Percentiles rank a stretch among this genome's conserved stretches.
Conservation (phyloP, 2,888 invertebrate genomes). For the Drosophila recens region DNA sequence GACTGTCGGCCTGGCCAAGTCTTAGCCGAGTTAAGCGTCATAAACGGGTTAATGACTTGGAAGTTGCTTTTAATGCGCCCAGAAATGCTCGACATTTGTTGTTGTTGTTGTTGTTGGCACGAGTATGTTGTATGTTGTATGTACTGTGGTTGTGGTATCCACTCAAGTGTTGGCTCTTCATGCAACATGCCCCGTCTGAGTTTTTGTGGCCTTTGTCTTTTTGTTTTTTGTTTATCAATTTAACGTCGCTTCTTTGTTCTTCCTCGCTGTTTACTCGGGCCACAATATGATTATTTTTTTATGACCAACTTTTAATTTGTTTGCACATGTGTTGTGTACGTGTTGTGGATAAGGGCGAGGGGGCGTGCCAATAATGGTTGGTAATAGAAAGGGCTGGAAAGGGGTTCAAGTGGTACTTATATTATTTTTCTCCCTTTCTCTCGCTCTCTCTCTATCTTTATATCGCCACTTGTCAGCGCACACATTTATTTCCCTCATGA, state of each 20-base stretch:
- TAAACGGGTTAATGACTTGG: slow-evolving; percentile 83
- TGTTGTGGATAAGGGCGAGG: slow-evolving; percentile 4
- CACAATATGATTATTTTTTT: slow-evolving; percentile 76
- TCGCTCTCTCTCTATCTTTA: slow-evolving; percentile 1
- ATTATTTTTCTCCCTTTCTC: not conserved
- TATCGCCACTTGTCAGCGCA: slow-evolving; percentile 57
- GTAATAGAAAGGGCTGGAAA: not conserved
- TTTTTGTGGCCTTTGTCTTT: slow-evolving; percentile 36
- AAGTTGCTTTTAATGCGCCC: slow-evolving; percentile 75
- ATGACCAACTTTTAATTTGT: slow-evolving; percentile 81
- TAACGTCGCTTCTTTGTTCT: slow-evolving; percentile 56
- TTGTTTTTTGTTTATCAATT: slow-evolving; percentile 68
- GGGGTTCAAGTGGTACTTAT: slow-evolving; percentile 16
- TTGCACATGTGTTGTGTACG: slow-evolving; percentile 66
- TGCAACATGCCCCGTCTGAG: slow-evolving; percentile 26
- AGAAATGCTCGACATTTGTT: slow-evolving; percentile 51
- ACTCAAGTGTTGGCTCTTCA: slow-evolving; percentile 57
- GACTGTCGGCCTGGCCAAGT: slow-evolving; percentile 50
- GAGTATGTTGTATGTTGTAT: slow-evolving; percentile 9
- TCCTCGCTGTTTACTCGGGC: slow-evolving; percentile 52
- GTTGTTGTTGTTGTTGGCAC: slow-evolving; percentile 23
- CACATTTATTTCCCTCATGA: slow-evolving; percentile 50
- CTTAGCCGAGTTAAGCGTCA: slow-evolving; percentile 76
- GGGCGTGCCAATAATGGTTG: slow-evolving; percentile 9
- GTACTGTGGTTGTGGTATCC: slow-evolving; percentile 19